Percentiles rank a stretch among this genome's conserved stretches.
Evolutionary conservation across 2,797 vertebrate species (phyloP).

Genomic region (Acanthis flammea): DNA sequence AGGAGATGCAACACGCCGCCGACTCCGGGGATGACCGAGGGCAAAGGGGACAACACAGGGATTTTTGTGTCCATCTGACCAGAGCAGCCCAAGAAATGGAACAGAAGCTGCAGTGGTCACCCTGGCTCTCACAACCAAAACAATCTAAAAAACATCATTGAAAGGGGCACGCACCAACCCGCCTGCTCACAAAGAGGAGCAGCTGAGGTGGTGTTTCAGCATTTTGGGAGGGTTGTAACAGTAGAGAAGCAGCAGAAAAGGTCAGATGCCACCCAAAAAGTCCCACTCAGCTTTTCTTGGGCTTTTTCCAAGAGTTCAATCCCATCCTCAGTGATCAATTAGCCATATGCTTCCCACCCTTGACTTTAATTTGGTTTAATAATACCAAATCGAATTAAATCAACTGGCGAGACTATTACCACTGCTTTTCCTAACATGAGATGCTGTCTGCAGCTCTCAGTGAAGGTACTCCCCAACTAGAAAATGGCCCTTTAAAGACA

Average conservation of each 20-base stretch:
- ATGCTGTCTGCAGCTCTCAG: not conserved
- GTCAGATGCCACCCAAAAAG: not conserved
- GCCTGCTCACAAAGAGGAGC: not conserved
- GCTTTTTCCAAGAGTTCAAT: not conserved
- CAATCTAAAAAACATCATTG: not conserved
- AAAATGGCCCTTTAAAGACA: not conserved
- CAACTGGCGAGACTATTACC: not conserved
- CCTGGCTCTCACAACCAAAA: not conserved
- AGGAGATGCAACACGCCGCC: accelerated
- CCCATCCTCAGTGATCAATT: not conserved
- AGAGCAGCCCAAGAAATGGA: not conserved
- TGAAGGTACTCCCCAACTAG: not conserved
- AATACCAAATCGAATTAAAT: not conserved
- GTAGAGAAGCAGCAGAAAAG: not conserved
- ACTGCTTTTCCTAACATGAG: not conserved
- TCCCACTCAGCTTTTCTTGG: not conserved
- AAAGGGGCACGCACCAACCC: not conserved
- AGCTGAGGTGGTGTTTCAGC: not conserved
- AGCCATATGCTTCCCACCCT: not conserved
- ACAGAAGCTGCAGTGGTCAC: not conserved
- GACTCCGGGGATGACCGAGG: accelerated
- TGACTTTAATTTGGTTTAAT: not conserved
- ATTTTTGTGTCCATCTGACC: not conserved
- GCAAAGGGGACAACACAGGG: accelerated
- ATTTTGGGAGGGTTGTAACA: not conserved